Conservation (phyloP, 37 sponge, comb jelly and placozoan species). For the Agelas oroides region DNA sequence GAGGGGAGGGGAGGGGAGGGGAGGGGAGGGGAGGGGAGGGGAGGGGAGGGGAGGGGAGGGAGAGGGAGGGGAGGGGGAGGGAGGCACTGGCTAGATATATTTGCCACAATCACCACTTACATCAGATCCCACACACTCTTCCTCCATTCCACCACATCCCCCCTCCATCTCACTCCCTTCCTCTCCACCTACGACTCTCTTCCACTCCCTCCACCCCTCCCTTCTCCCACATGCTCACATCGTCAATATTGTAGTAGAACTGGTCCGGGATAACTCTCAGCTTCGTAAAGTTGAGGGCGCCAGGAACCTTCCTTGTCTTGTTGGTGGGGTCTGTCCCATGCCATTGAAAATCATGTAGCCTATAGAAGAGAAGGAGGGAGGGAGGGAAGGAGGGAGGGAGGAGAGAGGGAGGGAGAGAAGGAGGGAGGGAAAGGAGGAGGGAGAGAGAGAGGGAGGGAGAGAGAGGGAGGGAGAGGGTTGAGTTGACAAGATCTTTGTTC, state of each 20-base stretch:
- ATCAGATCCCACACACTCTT: too few species aligned
- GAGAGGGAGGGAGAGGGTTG: neutral
- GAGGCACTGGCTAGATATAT: too few species aligned
- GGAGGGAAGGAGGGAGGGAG: slow-evolving; percentile 1
- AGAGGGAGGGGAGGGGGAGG: too few species aligned
- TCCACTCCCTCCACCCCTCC: too few species aligned
- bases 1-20: too few species aligned
- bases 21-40: too few species aligned
- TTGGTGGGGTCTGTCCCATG: slow-evolving; percentile 89
- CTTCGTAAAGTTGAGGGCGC: slow-evolving; percentile 75
- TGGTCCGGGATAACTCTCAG: slow-evolving; percentile 94
- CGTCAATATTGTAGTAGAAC: slow-evolving; percentile 87
- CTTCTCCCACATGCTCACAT: slow-evolving; percentile 56
- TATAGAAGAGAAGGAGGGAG: slow-evolving; percentile 15
- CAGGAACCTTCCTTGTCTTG: slow-evolving; percentile 86
- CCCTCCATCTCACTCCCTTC: too few species aligned
- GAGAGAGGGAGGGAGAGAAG: neutral
- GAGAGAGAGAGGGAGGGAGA: too few species aligned
- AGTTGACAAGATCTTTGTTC: neutral
- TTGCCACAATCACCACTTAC: too few species aligned
- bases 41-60: too few species aligned
- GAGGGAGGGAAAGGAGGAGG: slow-evolving; percentile 25
- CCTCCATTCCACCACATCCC: too few species aligned
- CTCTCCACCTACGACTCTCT: too few species aligned
- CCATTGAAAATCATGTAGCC: slow-evolving; percentile 90